Conservation (phyloP, 2,888 invertebrate species). For the Lasioglossum leucozonium region DNA sequence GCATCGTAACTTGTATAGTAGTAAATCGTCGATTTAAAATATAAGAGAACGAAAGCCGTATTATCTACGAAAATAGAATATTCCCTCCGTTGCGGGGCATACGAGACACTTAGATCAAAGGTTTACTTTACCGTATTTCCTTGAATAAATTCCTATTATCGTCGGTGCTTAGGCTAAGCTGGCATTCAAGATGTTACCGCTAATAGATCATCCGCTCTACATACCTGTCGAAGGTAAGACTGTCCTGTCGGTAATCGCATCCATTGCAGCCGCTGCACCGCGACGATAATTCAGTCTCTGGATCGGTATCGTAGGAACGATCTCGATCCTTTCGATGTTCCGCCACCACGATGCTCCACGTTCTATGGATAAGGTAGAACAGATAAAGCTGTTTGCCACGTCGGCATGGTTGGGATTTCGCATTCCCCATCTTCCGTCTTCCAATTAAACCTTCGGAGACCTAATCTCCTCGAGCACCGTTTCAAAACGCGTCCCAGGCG, state of each 20-base stretch:
- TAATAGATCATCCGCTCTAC: background rate
- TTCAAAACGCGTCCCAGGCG: background rate
- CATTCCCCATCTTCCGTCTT: slow-evolving; percentile 76
- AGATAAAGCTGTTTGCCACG: slow-evolving; percentile 85
- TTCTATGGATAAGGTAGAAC: slow-evolving; percentile 89
- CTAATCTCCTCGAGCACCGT: background rate
- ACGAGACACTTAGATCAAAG: too few species aligned
- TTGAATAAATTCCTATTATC: too few species aligned
- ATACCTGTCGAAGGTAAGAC: slow-evolving; percentile 82
- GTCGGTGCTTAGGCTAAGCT: too few species aligned
- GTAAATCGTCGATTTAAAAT: too few species aligned
- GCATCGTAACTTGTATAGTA: too few species aligned
- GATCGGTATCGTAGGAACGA: slow-evolving; percentile 76
- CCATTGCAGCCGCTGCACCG: slow-evolving; percentile 80
- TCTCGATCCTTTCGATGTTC: slow-evolving; percentile 84
- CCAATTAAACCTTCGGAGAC: background rate
- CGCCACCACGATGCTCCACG: slow-evolving; percentile 89
- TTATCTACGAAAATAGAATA: too few species aligned
- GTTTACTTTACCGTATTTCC: too few species aligned
- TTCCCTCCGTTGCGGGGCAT: too few species aligned
- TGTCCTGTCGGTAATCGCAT: slow-evolving; percentile 81
- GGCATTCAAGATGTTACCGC: background rate
- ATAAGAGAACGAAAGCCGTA: too few species aligned
- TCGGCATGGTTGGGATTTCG: slow-evolving; percentile 76
- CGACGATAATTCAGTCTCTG: slow-evolving; percentile 79